phyloP scores from a whole-genome alignment of 2,797 vertebrate species.

The Margarornis squamiger region DNA sequence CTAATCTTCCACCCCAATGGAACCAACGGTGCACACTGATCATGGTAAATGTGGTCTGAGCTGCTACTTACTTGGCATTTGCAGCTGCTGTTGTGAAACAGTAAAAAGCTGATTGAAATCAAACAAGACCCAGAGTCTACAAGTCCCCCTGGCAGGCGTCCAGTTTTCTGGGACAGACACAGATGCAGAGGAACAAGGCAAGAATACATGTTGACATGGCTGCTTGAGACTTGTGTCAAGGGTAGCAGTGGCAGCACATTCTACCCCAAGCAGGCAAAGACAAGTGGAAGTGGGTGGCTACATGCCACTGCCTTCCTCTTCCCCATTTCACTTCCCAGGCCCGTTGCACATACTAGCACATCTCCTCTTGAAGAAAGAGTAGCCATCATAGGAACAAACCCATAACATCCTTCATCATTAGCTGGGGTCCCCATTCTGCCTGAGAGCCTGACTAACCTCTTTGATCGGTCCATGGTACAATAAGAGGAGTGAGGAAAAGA shows the following conservation, averaged over 20 bases:
- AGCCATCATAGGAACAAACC: not conserved
- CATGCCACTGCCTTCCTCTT: not conserved
- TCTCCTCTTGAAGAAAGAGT: not conserved
- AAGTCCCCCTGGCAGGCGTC: not conserved
- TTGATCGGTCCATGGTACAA: not conserved
- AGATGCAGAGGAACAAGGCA: not conserved
- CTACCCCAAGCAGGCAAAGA: not conserved
- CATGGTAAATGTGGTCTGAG: not conserved
- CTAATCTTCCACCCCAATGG: not conserved
- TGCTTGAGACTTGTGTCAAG: not conserved
- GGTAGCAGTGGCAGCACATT: not conserved
- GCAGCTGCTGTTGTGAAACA: not conserved
- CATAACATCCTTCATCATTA: not conserved
- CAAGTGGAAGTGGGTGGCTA: not conserved
- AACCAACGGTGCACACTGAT: not conserved
- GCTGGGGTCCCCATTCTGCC: not conserved
- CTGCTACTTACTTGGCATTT: not conserved
- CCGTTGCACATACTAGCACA: not conserved
- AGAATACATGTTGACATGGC: not conserved
- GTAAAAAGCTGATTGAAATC: not conserved
- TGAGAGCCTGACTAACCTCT: not conserved
- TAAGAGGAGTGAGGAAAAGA: not conserved
- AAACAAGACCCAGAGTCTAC: not conserved
- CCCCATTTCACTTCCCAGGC: not conserved
- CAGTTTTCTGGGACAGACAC: not conserved